Evolutionary conservation across 2,888 invertebrate species (phyloP).

Genomic region (Liposcelis brunnea): DNA sequence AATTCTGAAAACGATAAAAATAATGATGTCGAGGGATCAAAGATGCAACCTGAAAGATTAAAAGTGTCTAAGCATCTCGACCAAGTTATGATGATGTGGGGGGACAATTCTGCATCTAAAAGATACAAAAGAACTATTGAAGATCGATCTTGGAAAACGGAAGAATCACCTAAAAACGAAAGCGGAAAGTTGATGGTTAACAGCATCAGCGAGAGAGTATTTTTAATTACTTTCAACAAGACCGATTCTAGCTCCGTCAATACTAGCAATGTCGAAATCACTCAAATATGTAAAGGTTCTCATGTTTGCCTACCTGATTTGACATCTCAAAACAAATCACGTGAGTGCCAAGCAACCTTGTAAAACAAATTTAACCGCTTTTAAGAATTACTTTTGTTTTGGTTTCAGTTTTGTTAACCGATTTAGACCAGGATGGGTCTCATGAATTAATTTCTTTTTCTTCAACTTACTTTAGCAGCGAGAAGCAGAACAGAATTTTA

Average conservation of each 20-base stretch:
- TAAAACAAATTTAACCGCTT: not conserved
- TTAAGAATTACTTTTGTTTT: slow-evolving; percentile 7
- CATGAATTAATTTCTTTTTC: slow-evolving; percentile 63
- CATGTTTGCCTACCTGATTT: slow-evolving; percentile 53
- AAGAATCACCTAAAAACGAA: not conserved
- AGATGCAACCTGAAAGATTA: no score
- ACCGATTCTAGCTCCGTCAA: not conserved
- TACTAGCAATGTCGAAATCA: slow-evolving; percentile 12
- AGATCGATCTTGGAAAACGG: not conserved
- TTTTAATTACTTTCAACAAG: slow-evolving; percentile 23
- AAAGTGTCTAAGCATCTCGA: no score
- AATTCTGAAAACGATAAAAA: no score
- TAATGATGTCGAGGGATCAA: no score
- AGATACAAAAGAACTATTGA: not conserved
- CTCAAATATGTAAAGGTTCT: slow-evolving; percentile 1
- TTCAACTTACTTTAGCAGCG: slow-evolving; percentile 44
- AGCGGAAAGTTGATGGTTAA: no score
- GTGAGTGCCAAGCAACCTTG: slow-evolving; percentile 15
- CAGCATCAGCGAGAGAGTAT: no score
- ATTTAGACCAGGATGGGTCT: slow-evolving; percentile 56
- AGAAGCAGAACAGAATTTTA: no score
- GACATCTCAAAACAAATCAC: slow-evolving; percentile 49
- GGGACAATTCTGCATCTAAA: not conserved
- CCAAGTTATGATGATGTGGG: no score
- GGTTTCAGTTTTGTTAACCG: slow-evolving; percentile 41